Conservation (phyloP, 1,140 invertebrate genomes). For the Lethocerus indicus region DNA sequence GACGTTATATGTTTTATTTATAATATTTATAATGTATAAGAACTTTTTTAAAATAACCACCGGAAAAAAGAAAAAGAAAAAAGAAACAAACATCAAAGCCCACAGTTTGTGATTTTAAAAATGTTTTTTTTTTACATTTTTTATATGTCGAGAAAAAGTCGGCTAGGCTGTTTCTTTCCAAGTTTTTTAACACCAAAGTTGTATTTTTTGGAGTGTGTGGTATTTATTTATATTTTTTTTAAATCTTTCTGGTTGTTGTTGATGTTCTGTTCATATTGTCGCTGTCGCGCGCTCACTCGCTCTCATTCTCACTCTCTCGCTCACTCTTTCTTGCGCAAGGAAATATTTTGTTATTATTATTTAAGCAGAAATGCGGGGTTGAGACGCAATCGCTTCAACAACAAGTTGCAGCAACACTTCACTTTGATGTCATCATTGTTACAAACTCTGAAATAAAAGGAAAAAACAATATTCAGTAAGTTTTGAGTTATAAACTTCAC, state of each 20-base stretch:
- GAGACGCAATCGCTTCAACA: constrained; percentile 18
- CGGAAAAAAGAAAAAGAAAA: constrained; percentile 1
- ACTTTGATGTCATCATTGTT: constrained; percentile 99
- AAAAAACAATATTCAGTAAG: constrained; percentile 13
- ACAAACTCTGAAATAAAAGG: constrained; percentile 79
- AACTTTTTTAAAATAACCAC: background rate
- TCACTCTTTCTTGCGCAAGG: no score
- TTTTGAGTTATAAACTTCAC: background rate
- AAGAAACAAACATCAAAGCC: background rate
- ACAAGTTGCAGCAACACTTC: constrained; percentile 33
- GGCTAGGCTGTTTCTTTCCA: no score
- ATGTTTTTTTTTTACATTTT: no score
- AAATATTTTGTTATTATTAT: no score
- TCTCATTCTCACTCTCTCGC: constrained; percentile 20
- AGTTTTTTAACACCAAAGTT: no score
- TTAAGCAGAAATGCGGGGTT: constrained; percentile 24
- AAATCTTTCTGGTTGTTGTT: constrained; percentile 18
- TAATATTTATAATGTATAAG: no score
- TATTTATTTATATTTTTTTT: constrained; percentile 10
- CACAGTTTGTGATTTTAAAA: no score
- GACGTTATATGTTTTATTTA: no score
- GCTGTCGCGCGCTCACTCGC: constrained; percentile 21
- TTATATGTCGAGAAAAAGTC: no score
- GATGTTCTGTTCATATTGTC: constrained; percentile 18
- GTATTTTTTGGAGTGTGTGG: no score